Evolutionary conservation across 2,113 vertebrate species (phyloP).

Genomic region (Rattus rattus): DNA sequence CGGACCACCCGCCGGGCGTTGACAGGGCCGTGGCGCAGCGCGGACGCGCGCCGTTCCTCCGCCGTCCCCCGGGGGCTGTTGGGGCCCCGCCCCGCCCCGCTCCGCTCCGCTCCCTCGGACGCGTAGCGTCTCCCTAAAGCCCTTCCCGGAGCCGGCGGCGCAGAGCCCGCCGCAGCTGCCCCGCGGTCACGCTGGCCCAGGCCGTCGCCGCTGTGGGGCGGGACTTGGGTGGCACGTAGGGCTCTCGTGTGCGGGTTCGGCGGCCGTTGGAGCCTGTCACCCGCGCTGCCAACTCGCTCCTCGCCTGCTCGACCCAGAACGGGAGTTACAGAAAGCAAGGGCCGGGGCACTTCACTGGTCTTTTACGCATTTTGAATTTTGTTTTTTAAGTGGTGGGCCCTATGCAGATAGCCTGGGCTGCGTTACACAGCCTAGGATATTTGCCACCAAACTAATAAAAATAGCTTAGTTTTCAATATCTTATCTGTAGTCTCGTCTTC

Average conservation of each 20-base stretch:
- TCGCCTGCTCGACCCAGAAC: neutral
- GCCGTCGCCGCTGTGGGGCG: constrained; percentile 14
- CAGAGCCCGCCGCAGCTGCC: neutral
- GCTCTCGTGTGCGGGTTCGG: constrained; percentile 47
- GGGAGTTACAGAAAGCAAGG: neutral
- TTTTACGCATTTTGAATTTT: neutral
- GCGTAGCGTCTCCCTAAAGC: neutral
- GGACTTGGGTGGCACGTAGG: constrained; percentile 55
- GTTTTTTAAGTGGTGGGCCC: neutral
- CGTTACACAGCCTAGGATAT: neutral
- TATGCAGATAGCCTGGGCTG: neutral
- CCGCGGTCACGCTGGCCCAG: neutral
- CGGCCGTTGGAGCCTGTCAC: constrained; percentile 30
- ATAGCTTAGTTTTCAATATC: neutral
- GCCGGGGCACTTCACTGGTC: neutral
- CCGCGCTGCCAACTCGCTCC: neutral
- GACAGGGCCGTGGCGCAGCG: neutral
- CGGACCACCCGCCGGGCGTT: neutral
- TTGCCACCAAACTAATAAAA: neutral
- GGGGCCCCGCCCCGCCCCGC: neutral
- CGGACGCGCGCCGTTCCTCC: neutral
- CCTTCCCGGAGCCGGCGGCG: neutral
- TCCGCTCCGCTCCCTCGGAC: neutral
- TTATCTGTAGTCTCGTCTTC: neutral
- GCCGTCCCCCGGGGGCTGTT: neutral